A percentile compares a stretch with the other conserved stretches of the same genome.
Conservation (phyloP, 2,888 invertebrate species). For the Hylaea fasciaria region DNA sequence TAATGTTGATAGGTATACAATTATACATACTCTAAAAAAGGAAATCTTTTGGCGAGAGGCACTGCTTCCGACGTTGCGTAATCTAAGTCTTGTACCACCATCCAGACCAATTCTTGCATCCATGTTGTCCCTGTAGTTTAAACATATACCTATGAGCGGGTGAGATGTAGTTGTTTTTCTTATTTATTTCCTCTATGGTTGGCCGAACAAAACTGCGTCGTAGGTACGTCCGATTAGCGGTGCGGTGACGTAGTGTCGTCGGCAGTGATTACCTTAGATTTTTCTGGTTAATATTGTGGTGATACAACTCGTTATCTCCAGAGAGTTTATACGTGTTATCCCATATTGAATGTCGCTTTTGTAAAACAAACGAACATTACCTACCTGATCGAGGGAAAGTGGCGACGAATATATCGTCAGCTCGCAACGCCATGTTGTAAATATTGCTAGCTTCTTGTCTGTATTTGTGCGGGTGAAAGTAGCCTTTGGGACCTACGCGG, state of each 20-base stretch:
- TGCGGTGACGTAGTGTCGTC: too few species aligned
- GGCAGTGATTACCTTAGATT: too few species aligned
- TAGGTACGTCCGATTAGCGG: too few species aligned
- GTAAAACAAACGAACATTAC: conserved; percentile 52
- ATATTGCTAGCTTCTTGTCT: conserved; percentile 86
- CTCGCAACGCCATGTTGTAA: conserved; percentile 88
- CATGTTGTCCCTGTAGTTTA: conserved; percentile 87
- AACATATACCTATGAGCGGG: too few species aligned
- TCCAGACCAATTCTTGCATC: conserved; percentile 90
- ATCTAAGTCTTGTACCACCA: conserved; percentile 87
- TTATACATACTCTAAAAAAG: conserved; percentile 89
- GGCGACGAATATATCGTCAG: conserved; percentile 89
- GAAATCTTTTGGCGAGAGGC: conserved; percentile 85
- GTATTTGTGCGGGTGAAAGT: conserved; percentile 89
- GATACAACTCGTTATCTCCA: too few species aligned
- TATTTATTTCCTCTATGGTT: too few species aligned
- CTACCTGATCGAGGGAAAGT: conserved; percentile 94
- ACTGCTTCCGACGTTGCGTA: conserved; percentile 83
- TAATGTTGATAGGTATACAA: too few species aligned
- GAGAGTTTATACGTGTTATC: too few species aligned
- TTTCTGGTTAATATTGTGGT: too few species aligned
- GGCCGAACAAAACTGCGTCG: too few species aligned
- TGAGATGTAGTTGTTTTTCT: too few species aligned
- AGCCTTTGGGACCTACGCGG: conserved; percentile 90
- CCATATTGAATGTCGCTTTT: too few species aligned